phyloP scores from a whole-genome alignment of 1,140 invertebrate genomes.

The Paraescarpia echinospica region DNA sequence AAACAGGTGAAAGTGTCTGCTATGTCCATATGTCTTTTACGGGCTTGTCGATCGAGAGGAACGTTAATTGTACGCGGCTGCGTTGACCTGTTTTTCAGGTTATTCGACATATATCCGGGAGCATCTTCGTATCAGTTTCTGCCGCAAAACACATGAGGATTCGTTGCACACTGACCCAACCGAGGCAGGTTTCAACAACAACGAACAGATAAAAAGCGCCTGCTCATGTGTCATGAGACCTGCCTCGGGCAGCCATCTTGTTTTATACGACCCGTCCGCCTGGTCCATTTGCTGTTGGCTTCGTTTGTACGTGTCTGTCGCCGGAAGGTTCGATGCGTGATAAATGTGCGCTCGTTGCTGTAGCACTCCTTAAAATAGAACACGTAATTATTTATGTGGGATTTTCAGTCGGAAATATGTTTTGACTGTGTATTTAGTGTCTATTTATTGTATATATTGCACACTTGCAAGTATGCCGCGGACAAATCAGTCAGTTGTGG shows the following conservation, averaged over 20 bases:
- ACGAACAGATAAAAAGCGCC: neutral
- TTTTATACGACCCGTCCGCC: neutral
- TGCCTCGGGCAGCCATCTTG: neutral
- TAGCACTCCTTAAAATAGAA: neutral
- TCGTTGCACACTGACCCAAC: neutral
- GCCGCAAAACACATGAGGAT: neutral
- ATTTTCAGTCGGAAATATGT: too few species aligned
- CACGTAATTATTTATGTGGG: too few species aligned
- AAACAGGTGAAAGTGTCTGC: too few species aligned
- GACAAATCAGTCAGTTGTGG: too few species aligned
- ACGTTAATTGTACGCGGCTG: too few species aligned
- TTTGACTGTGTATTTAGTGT: too few species aligned
- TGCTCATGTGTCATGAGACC: neutral
- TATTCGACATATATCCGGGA: neutral
- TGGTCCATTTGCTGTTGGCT: neutral
- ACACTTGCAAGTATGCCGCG: too few species aligned
- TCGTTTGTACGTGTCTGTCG: neutral
- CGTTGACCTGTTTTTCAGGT: neutral
- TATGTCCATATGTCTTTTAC: too few species aligned
- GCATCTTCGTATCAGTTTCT: neutral
- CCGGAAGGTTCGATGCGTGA: too few species aligned
- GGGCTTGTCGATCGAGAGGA: too few species aligned
- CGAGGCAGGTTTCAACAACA: neutral
- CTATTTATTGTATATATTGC: too few species aligned
- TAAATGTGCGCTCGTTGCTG: neutral